Percentiles rank a stretch among this genome's conserved stretches.
Conservation (phyloP, 2,113 vertebrate genomes). For the Daphoenositta chrysoptera region DNA sequence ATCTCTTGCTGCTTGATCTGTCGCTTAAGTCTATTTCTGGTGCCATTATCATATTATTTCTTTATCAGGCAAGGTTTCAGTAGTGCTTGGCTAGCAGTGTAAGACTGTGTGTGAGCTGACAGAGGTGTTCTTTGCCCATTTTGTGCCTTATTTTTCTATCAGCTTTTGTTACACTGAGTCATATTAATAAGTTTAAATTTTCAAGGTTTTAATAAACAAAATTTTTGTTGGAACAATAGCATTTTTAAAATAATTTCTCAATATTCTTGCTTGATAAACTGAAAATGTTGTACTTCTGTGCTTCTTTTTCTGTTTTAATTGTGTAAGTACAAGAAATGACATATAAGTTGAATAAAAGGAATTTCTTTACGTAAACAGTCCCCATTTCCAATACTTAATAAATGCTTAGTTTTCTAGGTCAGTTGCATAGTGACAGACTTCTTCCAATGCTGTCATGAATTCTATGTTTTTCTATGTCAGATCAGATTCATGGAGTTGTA, state of each 20-base stretch:
- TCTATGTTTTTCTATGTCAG: not conserved
- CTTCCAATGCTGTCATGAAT: not conserved
- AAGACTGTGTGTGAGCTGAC: not conserved
- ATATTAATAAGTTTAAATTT: not conserved
- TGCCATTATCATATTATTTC: not conserved
- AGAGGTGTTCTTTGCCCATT: not conserved
- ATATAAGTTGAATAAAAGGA: not conserved
- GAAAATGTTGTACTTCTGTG: not conserved
- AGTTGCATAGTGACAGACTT: not conserved
- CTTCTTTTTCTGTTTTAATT: not conserved
- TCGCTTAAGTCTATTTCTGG: not conserved
- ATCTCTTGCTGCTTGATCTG: not conserved
- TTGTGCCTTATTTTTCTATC: not conserved
- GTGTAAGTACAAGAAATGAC: not conserved
- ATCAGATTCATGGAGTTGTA: not conserved
- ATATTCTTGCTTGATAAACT: not conserved
- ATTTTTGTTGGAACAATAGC: not conserved
- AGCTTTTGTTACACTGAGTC: not conserved
- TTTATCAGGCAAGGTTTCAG: not conserved
- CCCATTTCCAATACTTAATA: not conserved
- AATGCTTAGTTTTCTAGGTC: not conserved
- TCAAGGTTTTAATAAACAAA: not conserved
- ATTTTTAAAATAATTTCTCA: not conserved
- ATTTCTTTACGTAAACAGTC: not conserved
- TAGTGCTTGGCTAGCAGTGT: not conserved